Evolutionary conservation across 2,888 invertebrate genomes (phyloP).

Genomic region (Embidobia sp.): DNA sequence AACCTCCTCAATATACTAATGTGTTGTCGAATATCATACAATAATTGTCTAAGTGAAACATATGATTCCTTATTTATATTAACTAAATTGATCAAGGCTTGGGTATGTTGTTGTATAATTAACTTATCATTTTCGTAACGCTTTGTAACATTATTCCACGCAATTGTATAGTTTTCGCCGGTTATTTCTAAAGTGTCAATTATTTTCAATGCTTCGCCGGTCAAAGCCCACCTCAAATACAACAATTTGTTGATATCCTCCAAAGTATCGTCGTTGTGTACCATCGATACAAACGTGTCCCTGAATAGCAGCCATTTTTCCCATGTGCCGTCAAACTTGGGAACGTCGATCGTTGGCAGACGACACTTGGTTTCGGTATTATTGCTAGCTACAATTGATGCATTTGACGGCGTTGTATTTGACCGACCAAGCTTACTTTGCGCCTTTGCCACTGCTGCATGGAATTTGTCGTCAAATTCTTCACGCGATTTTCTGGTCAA

Average conservation of each 20-base stretch:
- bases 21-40: conserved; percentile 4
- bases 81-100: neutral
- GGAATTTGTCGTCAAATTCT: neutral
- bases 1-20: neutral
- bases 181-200: conserved; percentile 16
- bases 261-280: conserved; percentile 1
- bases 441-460: neutral
- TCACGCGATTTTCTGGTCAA: neutral
- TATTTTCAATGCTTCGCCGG: neutral
- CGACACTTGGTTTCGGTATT: conserved; percentile 7
- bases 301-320: conserved; percentile 17
- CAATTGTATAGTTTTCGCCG: neutral
- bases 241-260: neutral
- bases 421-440: neutral
- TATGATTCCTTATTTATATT: neutral
- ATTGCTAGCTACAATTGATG: no score
- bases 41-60: neutral
- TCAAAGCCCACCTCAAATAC: conserved; percentile 15
- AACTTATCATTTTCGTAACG: conserved; percentile 54
- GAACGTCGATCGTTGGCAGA: conserved; percentile 11
- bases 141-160: neutral
- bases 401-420: no score
- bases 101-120: conserved; percentile 7
- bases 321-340: no score
- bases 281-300: conserved; percentile 24